These are phyloP conservation scores for Catostylus mosaicus DNA, from an alignment of 30 jellyfish, hydroid and myxozoan genomes.

Conservation along the genomic window DNA sequence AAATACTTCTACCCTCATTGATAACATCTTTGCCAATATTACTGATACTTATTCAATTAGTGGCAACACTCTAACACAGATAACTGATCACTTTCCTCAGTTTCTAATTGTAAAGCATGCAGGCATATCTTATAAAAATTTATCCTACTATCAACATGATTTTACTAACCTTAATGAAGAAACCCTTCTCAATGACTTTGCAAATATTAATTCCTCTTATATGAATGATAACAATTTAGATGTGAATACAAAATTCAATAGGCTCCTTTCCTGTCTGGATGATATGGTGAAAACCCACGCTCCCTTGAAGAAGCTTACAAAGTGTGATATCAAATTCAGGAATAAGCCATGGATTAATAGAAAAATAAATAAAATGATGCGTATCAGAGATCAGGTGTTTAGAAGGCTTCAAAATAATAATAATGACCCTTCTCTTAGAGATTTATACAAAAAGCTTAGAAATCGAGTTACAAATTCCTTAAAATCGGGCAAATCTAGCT, in stretches of 20 bases:
- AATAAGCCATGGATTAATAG: constrained; percentile 36
- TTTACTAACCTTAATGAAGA: not conserved
- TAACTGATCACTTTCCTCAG: constrained; percentile 32
- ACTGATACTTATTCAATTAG: constrained; percentile 25
- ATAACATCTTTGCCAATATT: constrained; percentile 29
- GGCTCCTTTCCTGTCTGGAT: not conserved
- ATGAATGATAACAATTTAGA: constrained; percentile 29
- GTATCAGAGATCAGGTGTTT: constrained; percentile 12
- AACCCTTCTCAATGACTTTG: constrained; percentile 29
- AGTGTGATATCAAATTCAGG: constrained; percentile 13
- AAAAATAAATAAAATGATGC: constrained; percentile 30
- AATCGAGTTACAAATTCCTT: constrained; percentile 25
- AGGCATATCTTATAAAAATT: not conserved
- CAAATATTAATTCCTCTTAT: constrained; percentile 30
- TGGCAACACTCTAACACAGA: constrained; percentile 34
- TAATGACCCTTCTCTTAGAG: constrained; percentile 1
- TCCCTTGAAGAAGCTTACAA: constrained; percentile 26
- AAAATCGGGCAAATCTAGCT: not conserved
- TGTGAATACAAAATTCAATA: constrained; percentile 21
- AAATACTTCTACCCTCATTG: constrained; percentile 14
- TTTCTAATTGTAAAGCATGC: constrained; percentile 33
- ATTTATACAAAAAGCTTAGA: constrained; percentile 34
- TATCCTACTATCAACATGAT: constrained; percentile 12
- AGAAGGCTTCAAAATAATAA: not conserved
- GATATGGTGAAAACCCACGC: constrained; percentile 13